phyloP scores from a whole-genome alignment of 2,113 vertebrate species.

The Zapus hudsonius region DNA sequence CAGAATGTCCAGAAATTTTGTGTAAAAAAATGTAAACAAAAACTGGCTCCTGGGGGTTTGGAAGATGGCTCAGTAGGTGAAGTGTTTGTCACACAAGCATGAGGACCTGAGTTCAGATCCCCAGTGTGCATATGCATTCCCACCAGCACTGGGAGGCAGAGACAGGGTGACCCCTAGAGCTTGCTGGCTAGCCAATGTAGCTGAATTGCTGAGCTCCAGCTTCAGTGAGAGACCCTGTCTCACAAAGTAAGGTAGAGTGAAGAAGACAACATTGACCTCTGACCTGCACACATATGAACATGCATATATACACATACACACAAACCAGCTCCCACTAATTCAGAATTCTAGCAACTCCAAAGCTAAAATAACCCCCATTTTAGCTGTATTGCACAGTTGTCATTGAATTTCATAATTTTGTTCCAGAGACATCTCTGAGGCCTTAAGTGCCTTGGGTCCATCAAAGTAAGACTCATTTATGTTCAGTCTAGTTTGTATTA shows the following conservation, averaged over 20 bases:
- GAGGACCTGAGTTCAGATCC: no score
- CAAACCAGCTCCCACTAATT: slow-evolving; percentile 15
- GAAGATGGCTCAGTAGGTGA: no score
- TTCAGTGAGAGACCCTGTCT: no score
- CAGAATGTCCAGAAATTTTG: slow-evolving; percentile 26
- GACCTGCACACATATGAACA: no score
- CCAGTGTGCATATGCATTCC: no score
- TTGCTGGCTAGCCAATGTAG: no score
- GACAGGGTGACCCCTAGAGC: no score
- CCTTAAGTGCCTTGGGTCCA: slow-evolving; percentile 68
- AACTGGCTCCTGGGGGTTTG: neutral
- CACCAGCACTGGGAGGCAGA: no score
- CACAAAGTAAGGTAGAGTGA: no score
- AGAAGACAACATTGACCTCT: no score
- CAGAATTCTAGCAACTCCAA: slow-evolving; percentile 56
- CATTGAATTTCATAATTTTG: slow-evolving; percentile 66
- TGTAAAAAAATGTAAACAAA: slow-evolving; percentile 54
- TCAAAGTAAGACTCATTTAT: slow-evolving; percentile 73
- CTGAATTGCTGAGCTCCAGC: no score
- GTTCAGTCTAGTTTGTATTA: slow-evolving; percentile 74
- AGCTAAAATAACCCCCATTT: slow-evolving; percentile 53
- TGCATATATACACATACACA: neutral
- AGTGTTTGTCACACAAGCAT: no score
- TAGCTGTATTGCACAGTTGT: slow-evolving; percentile 21
- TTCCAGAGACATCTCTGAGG: slow-evolving; percentile 59